Evolutionary conservation across 2,888 invertebrate genomes (phyloP), one percentile per base, ranked within the genome.

Genomic region (Steinernema scapterisci): DNA sequence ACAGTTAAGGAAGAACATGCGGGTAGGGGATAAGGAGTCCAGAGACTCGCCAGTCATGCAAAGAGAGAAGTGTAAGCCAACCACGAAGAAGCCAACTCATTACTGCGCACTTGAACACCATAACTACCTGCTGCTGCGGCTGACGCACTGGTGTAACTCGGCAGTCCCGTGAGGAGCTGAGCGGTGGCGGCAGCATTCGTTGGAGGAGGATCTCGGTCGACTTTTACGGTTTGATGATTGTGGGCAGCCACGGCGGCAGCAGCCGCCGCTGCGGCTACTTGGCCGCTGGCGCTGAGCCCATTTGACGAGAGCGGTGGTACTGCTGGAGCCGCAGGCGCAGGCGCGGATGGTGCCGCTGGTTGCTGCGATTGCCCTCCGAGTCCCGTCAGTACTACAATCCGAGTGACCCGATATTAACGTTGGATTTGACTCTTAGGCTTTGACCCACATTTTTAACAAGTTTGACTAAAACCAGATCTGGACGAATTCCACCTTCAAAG

Each of bases 361-460:
- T 52, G 51, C 71, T 77, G 75, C 5, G 77, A 46, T 31, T 75
- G 73, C 44, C 77, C 75, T 52, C 74, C 74, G 25, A 77, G 75
- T 25, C 75, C 75, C 44, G 77, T 75, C 38, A 77, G 73, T 27
- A 77, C 77, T 77, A 75, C 38, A 73, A 56, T 63, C 63, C 63
- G 27, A 31, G 7, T 16, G 5, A 48, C 48, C 48, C 48, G 7
- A 19, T 7, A 48, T 48, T n/a, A 48, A 7, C 48, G 5, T 13
- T 19, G n/a, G n/a, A n/a, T n/a, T n/a, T n/a, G n/a, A n/a, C n/a
- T n/a, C n/a, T n/a, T n/a, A n/a, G n/a, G n/a, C n/a, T n/a, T n/a
- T n/a, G n/a, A n/a, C n/a, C n/a, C n/a, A n/a, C n/a, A n/a, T n/a
- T n/a, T n/a, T n/a, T n/a, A n/a, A n/a, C n/a, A n/a, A n/a, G n/a